Conservation (phyloP, 64 coral and sea anemone genomes). For the Catalaphyllia jardinei region DNA sequence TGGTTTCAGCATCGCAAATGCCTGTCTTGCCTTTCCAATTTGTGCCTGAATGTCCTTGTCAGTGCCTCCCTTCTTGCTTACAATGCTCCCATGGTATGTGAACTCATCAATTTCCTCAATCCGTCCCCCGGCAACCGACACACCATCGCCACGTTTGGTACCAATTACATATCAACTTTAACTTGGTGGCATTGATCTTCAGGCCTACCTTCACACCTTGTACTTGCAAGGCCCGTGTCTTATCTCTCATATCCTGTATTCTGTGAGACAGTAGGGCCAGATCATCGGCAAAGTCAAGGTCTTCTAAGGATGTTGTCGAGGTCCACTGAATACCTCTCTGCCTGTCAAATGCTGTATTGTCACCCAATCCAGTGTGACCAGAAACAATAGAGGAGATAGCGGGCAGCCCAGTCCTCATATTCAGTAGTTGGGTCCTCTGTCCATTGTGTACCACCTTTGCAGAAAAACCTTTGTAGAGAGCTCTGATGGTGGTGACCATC, state of each 20-base stretch:
- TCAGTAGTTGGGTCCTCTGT: too few relatives aligned
- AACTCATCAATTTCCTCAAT: conserved; percentile 27
- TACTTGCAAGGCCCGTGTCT: background rate
- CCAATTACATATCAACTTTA: conserved; percentile 34
- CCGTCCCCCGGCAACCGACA: background rate
- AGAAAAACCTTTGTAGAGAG: too few relatives aligned
- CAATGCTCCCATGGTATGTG: conserved; percentile 1
- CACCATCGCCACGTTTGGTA: conserved; percentile 5
- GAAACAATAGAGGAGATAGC: too few relatives aligned
- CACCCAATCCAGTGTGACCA: too few relatives aligned
- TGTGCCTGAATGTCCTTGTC: conserved; percentile 10
- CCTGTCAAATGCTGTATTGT: too few relatives aligned
- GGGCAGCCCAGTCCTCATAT: too few relatives aligned
- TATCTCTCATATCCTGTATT: background rate
- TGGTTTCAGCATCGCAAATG: conserved; percentile 1
- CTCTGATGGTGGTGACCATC: too few relatives aligned
- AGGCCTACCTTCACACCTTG: conserved; percentile 22
- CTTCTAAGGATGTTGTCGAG: too few relatives aligned
- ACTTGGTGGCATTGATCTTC: conserved; percentile 26
- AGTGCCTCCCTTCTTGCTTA: background rate
- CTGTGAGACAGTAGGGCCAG: background rate
- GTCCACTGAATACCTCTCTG: too few relatives aligned
- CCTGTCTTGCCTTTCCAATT: conserved; percentile 1
- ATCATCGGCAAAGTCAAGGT: conserved; percentile 22
- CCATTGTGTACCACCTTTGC: too few relatives aligned